Conservation (phyloP, 1,140 invertebrate species). For the Tetramorium alpestre region DNA sequence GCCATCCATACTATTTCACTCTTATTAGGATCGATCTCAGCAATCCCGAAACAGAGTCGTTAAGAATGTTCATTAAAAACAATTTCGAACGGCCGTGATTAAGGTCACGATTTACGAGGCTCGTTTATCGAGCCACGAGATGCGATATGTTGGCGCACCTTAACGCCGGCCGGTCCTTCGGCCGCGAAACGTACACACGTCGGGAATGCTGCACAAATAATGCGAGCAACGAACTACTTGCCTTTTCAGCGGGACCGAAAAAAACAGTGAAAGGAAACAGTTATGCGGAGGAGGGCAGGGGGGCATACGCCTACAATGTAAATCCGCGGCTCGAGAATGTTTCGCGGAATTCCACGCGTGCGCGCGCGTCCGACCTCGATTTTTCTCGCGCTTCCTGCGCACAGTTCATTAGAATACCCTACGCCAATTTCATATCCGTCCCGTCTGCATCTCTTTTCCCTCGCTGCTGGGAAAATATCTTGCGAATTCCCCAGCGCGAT, state of each 20-base stretch:
- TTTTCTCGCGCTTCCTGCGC: slow-evolving; percentile 35
- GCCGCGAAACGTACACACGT: slow-evolving; percentile 23
- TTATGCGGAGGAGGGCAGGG: no score
- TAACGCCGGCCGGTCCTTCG: slow-evolving; percentile 19
- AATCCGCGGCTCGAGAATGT: slow-evolving; percentile 57
- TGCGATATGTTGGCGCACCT: slow-evolving; percentile 32
- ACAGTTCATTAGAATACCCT: slow-evolving; percentile 63
- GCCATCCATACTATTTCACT: neutral
- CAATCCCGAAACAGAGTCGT: neutral
- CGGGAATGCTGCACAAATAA: slow-evolving; percentile 50
- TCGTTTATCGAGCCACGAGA: neutral
- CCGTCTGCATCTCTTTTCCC: neutral
- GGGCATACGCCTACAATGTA: slow-evolving; percentile 55
- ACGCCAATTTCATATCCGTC: slow-evolving; percentile 58
- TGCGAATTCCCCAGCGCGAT: slow-evolving; percentile 38
- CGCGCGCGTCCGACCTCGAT: slow-evolving; percentile 61
- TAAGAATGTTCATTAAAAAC: slow-evolving; percentile 20
- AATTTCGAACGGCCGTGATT: slow-evolving; percentile 25
- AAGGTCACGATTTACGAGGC: slow-evolving; percentile 21
- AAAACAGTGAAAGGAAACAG: slow-evolving; percentile 43
- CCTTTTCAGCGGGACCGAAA: slow-evolving; percentile 29
- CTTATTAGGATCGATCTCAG: neutral
- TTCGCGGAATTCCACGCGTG: slow-evolving; percentile 57
- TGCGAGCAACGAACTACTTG: slow-evolving; percentile 59
- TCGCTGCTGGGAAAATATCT: slow-evolving; percentile 60